These are phyloP conservation scores for Pycnonotus jocosus DNA, from an alignment of 2,113 vertebrate genomes.

Conservation along the genomic window DNA sequence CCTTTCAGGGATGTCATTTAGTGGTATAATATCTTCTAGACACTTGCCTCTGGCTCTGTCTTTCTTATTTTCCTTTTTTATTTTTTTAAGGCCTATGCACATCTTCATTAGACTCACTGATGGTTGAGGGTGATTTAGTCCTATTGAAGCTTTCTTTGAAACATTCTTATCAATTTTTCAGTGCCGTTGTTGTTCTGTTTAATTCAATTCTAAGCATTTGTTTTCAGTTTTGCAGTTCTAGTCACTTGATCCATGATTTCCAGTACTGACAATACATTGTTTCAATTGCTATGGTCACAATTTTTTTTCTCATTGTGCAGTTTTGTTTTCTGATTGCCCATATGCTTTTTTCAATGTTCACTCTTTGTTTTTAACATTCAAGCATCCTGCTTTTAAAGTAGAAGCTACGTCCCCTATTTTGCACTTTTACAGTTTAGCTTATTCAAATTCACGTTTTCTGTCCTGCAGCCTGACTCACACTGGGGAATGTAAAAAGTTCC, in stretches of 20 bases:
- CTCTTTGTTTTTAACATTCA: neutral
- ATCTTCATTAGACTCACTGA: neutral
- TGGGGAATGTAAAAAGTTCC: neutral
- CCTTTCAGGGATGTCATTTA: neutral
- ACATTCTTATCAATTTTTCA: neutral
- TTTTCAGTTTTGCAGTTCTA: neutral
- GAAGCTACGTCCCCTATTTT: neutral
- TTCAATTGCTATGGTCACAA: neutral
- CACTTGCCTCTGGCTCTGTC: neutral
- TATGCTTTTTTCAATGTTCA: neutral
- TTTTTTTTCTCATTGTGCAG: neutral
- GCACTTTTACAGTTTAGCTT: neutral
- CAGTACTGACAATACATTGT: neutral
- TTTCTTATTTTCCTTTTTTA: neutral
- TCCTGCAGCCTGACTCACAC: neutral
- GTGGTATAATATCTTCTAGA: neutral
- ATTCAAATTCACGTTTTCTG: neutral
- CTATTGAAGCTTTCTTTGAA: neutral
- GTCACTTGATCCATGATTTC: neutral
- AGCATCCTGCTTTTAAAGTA: neutral
- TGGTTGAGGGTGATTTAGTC: neutral
- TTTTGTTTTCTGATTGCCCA: neutral
- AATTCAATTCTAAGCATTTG: neutral
- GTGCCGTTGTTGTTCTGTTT: neutral
- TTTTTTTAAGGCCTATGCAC: neutral